phyloP scores from a whole-genome alignment of 2,888 invertebrate genomes.

The Selenia dentaria region DNA sequence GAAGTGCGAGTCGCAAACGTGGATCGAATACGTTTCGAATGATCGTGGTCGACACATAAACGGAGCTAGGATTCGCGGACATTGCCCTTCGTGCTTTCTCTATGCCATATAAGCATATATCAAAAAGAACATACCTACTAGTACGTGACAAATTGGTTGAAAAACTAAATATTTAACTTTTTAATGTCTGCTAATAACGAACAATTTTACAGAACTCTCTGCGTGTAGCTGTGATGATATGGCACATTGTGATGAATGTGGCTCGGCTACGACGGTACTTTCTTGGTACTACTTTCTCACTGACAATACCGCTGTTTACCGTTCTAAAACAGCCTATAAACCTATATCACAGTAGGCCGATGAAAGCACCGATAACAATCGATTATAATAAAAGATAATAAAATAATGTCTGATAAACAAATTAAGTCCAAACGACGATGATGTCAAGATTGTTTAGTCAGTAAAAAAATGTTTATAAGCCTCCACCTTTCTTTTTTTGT shows the following conservation, averaged over 20 bases:
- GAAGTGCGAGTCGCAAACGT: constrained; percentile 81
- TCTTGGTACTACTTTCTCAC: constrained; percentile 50
- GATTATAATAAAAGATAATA: constrained; percentile 15
- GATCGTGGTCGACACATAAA: constrained; percentile 71
- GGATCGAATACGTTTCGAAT: constrained; percentile 68
- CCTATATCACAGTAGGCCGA: constrained; percentile 54
- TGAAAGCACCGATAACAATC: constrained; percentile 58
- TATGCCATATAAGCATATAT: too few species aligned
- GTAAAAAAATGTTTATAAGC: constrained; percentile 34
- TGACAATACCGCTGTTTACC: constrained; percentile 48
- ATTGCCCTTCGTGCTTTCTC: constrained; percentile 55
- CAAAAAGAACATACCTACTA: too few species aligned
- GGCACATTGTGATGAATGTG: constrained; percentile 41
- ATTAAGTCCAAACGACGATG: constrained; percentile 15
- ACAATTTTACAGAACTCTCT: too few species aligned
- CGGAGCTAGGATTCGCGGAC: constrained; percentile 64
- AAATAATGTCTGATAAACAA: constrained; percentile 7
- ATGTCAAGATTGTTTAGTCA: constrained; percentile 25
- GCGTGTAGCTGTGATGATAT: too few species aligned
- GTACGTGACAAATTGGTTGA: too few species aligned
- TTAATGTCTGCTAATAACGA: too few species aligned
- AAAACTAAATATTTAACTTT: too few species aligned
- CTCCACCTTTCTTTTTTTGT: constrained; percentile 43
- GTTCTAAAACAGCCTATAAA: constrained; percentile 62
- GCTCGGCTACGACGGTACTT: constrained; percentile 65